Conservation (phyloP, 1,140 invertebrate species). For the Tetramorium parvispinum region DNA sequence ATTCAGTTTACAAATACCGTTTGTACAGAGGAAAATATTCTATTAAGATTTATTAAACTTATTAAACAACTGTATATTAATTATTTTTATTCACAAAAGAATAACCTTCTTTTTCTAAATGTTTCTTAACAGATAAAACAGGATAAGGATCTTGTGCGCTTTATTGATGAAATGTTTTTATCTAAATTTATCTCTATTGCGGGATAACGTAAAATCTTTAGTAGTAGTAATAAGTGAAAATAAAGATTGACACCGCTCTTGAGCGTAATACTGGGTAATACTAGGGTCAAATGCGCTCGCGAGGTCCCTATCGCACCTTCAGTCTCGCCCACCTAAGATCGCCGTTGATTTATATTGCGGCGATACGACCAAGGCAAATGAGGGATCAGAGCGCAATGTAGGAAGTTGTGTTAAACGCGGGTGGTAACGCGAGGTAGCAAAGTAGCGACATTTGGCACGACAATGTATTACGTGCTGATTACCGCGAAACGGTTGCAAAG, state of each 20-base stretch:
- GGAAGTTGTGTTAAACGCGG: constrained; percentile 60
- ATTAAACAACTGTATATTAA: not conserved
- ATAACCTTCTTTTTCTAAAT: not conserved
- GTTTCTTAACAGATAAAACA: not conserved
- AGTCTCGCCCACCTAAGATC: constrained; percentile 15
- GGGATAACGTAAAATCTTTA: not conserved
- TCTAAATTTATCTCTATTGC: not conserved
- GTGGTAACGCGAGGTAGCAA: constrained; percentile 53
- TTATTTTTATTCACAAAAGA: not conserved
- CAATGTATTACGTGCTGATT: constrained; percentile 56
- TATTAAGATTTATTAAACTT: not conserved
- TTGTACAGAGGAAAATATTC: not conserved
- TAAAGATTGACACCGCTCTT: not conserved
- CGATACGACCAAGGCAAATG: constrained; percentile 50
- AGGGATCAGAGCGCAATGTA: constrained; percentile 41
- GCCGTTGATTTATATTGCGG: constrained; percentile 52
- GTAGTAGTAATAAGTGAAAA: constrained; percentile 17
- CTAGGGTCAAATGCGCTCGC: not conserved
- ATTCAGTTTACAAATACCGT: not conserved
- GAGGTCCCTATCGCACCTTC: not conserved
- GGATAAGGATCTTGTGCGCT: not conserved
- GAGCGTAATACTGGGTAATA: not conserved
- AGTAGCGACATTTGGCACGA: constrained; percentile 57
- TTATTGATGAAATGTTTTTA: not conserved
- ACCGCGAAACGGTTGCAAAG: constrained; percentile 23